phyloP scores from a whole-genome alignment of 1,140 invertebrate genomes.

The Cotesia vestalis region DNA sequence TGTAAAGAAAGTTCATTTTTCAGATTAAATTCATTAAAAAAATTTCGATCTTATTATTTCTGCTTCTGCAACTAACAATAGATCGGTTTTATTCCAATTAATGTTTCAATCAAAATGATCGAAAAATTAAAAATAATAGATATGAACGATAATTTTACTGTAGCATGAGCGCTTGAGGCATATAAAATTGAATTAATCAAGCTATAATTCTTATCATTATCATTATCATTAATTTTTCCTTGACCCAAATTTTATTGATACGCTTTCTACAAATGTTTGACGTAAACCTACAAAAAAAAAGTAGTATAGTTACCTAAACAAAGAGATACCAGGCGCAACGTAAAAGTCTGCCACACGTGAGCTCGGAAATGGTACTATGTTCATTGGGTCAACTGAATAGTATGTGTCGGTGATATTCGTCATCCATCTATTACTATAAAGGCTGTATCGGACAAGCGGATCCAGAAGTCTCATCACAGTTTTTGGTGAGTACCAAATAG shows the following conservation, averaged over 20 bases:
- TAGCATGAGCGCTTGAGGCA: too few relatives aligned
- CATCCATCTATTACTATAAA: not conserved
- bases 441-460: not conserved
- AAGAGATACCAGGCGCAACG: not conserved
- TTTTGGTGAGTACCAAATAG: constrained; percentile 16
- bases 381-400: not conserved
- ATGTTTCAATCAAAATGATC: too few relatives aligned
- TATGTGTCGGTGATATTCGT: not conserved
- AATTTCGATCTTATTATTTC: too few relatives aligned
- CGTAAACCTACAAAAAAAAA: not conserved
- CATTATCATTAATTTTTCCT: too few relatives aligned
- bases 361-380: not conserved
- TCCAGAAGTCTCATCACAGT: not conserved
- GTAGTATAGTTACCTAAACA: constrained; percentile 20
- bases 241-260: not conserved
- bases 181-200: too few relatives aligned
- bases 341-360: constrained; percentile 10
- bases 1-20: too few relatives aligned
- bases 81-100: too few relatives aligned
- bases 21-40: too few relatives aligned
- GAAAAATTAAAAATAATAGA: too few relatives aligned
- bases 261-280: not conserved
- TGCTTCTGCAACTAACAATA: too few relatives aligned
- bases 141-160: too few relatives aligned
- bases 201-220: too few relatives aligned